Evolutionary conservation across 2,797 vertebrate genomes (phyloP).

Genomic region (Periophthalmus magnuspinnatus): DNA sequence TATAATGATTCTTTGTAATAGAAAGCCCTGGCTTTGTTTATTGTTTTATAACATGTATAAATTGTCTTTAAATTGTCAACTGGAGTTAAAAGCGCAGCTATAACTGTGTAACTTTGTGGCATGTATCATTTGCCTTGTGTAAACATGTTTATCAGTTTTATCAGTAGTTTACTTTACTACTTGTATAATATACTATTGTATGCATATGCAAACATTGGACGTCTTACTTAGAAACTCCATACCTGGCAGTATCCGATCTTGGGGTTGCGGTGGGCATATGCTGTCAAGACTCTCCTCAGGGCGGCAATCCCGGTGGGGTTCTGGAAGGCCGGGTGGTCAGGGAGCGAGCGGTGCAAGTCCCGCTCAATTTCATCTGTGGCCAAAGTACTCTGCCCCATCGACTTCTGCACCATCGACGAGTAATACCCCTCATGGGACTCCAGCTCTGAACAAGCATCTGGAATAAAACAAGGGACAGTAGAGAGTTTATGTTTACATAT

Average conservation of each 20-base stretch:
- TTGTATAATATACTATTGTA: too few species aligned
- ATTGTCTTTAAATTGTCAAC: too few species aligned
- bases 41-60: too few species aligned
- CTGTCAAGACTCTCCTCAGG: slow-evolving; percentile 90
- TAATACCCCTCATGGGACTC: slow-evolving; percentile 87
- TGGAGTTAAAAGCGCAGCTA: too few species aligned
- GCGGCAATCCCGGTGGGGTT: slow-evolving; percentile 90
- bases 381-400: slow-evolving; percentile 85
- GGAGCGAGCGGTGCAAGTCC: slow-evolving; percentile 93
- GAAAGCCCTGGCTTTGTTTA: too few species aligned
- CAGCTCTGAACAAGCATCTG: slow-evolving; percentile 85
- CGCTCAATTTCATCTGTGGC: slow-evolving; percentile 94
- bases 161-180: too few species aligned
- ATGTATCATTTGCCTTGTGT: background rate
- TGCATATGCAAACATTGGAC: too few species aligned
- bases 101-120: background rate
- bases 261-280: slow-evolving; percentile 92
- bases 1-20: too few species aligned
- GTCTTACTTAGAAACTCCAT: background rate
- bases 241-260: slow-evolving; percentile 98
- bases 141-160: background rate
- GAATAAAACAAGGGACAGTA: background rate
- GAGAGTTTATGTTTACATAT: too few species aligned
- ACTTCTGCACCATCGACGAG: slow-evolving; percentile 80
- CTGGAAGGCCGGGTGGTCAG: slow-evolving; percentile 95